Base-by-base conservation (phyloP, 53 echinoderm and acorn worm genomes). In the Henricia sp. region DNA sequence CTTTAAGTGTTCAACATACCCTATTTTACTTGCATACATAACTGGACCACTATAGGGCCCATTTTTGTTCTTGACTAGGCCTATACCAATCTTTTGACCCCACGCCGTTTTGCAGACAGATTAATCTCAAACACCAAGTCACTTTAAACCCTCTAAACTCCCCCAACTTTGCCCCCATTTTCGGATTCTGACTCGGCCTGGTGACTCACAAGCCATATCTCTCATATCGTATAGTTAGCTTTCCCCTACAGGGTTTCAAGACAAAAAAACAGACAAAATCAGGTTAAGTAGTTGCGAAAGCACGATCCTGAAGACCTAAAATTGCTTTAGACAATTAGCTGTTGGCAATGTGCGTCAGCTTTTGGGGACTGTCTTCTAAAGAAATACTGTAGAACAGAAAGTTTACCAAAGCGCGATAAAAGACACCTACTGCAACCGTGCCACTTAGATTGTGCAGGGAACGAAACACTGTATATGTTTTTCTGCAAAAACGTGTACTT, bases 301-400 rank as follows among this genome's bases (percentile, higher is more conserved):
- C 76, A 58, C 25, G 76, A 58, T 38, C 76, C 11, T 13, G 59
- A 28, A 41, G 59, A 76, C 59, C 76, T 41, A 4, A 76, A 76
- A 76, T 76, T 76, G 43, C 76, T 76, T 76, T 76, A 40, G 76
- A 76, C 76, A 76, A 76, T 58, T 76, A 76, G 76, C 59, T 76
- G 59, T 76, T 76, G 25, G 25, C 16, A 29, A 25, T 16, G 59
- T 76, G 76, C 76, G 76, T 76, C 76, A 76, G 40, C 30, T 46
- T 70, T 3, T 46, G 70, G 42, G 4, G 25, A 24, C 37, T 68
- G 3, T 4, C 16, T 23, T 21, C 5, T 25, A 39, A 27, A 25
- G 37, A n/a, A n/a, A n/a, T 34, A 63, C 23, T 63, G 66, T 34
- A 20, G 48, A 8, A 46, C 14, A 46, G 14, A 46, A 46, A 46